Evolutionary conservation across 2,113 vertebrate species (phyloP).

Genomic region (Colaptes auratus): DNA sequence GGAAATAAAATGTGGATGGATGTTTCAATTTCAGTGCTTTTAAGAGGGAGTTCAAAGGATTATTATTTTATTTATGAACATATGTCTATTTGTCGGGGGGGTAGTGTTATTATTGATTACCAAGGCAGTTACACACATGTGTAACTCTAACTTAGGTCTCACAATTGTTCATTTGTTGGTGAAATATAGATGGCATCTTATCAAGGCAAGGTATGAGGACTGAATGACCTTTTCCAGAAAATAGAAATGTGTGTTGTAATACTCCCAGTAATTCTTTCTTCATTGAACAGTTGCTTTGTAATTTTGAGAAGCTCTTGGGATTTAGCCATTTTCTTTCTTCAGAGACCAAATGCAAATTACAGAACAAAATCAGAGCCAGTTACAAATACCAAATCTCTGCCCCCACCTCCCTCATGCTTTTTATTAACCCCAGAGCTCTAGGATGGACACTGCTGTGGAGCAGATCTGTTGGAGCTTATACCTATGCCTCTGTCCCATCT

Average conservation of each 20-base stretch:
- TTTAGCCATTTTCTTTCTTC: not conserved
- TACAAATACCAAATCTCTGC: not conserved
- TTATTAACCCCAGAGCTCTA: not conserved
- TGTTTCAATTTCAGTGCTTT: not conserved
- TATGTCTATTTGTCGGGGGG: accelerated
- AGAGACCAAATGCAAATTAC: not conserved
- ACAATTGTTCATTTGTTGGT: not conserved
- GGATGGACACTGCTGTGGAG: not conserved
- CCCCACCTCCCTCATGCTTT: accelerated
- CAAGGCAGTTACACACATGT: not conserved
- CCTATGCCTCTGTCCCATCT: not conserved
- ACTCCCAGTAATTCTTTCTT: not conserved
- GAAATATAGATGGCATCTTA: not conserved
- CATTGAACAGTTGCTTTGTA: not conserved
- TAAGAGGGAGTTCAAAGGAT: not conserved
- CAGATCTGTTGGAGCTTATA: not conserved
- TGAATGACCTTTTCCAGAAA: not conserved
- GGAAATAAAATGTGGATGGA: not conserved
- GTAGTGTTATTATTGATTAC: not conserved
- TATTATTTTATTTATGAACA: not conserved
- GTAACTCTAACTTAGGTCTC: not conserved
- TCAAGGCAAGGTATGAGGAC: not conserved
- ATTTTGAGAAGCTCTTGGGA: not conserved
- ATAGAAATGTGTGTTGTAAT: not conserved
- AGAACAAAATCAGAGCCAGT: not conserved